Evolutionary conservation across 2,113 vertebrate genomes (phyloP).

Genomic region (Speoplatyrhinus poulsoni): DNA sequence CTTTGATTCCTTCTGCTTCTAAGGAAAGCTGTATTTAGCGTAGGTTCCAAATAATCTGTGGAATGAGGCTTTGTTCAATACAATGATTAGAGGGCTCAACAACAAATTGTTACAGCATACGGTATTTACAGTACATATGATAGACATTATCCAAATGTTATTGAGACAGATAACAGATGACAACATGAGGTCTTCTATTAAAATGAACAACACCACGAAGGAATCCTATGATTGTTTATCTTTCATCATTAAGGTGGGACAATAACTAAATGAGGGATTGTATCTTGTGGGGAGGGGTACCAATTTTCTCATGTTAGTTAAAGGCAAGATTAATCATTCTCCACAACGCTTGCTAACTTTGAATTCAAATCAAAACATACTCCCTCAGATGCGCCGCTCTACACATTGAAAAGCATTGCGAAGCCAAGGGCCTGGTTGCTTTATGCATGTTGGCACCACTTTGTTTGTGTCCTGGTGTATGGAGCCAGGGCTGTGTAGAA

Average conservation of each 20-base stretch:
- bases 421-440: too few species aligned
- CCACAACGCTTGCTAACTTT: too few species aligned
- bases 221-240: slow-evolving; percentile 67
- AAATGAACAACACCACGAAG: slow-evolving; percentile 49
- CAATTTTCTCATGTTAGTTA: too few species aligned
- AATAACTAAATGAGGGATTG: slow-evolving; percentile 43
- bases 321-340: too few species aligned
- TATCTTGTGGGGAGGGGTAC: slow-evolving; percentile 22
- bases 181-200: slow-evolving; percentile 45
- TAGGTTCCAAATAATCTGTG: slow-evolving; percentile 7
- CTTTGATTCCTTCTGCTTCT: slow-evolving; percentile 11
- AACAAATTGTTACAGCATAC: slow-evolving; percentile 2
- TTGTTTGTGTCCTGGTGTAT: too few species aligned
- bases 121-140: slow-evolving; percentile 23
- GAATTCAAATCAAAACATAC: too few species aligned
- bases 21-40: slow-evolving; percentile 15
- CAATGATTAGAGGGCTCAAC: slow-evolving; percentile 15
- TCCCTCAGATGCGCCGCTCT: too few species aligned
- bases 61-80: slow-evolving; percentile 20
- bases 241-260: slow-evolving; percentile 45
- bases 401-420: too few species aligned
- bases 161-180: slow-evolving; percentile 26
- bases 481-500: slow-evolving; percentile 50
- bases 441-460: too few species aligned
- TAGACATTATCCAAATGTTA: slow-evolving; percentile 42